phyloP scores from a whole-genome alignment of 2,113 vertebrate species.

The Azemiops feae region DNA sequence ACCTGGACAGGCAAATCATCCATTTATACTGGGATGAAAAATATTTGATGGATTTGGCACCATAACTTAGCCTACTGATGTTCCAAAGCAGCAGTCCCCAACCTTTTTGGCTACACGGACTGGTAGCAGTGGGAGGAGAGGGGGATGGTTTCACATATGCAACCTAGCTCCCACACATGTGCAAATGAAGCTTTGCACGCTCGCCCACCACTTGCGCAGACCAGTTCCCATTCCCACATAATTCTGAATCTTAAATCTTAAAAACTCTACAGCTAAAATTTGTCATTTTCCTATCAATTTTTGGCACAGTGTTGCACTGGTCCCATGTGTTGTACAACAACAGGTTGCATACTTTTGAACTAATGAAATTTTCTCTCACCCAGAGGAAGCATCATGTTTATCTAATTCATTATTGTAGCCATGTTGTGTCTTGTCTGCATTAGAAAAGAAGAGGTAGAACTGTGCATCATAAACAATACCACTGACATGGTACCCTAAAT shows the following conservation, averaged over 20 bases:
- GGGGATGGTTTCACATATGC: no score
- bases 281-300: background rate
- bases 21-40: no score
- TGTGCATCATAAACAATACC: background rate
- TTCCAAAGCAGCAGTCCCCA: no score
- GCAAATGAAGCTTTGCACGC: no score
- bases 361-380: background rate
- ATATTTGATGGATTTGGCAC: no score
- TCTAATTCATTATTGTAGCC: background rate
- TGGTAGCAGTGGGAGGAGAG: no score
- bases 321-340: background rate
- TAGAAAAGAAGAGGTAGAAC: background rate
- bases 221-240: background rate
- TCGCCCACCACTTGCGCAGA: no score
- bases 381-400: background rate
- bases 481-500: background rate
- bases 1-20: no score
- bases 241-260: background rate
- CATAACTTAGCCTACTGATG: no score
- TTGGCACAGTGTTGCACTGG: background rate
- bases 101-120: no score
- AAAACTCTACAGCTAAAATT: background rate
- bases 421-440: background rate
- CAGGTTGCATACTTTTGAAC: background rate
- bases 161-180: no score